Base-by-base conservation (phyloP, 2,113 vertebrate species). In the Brachyhypopomus gauderio region DNA sequence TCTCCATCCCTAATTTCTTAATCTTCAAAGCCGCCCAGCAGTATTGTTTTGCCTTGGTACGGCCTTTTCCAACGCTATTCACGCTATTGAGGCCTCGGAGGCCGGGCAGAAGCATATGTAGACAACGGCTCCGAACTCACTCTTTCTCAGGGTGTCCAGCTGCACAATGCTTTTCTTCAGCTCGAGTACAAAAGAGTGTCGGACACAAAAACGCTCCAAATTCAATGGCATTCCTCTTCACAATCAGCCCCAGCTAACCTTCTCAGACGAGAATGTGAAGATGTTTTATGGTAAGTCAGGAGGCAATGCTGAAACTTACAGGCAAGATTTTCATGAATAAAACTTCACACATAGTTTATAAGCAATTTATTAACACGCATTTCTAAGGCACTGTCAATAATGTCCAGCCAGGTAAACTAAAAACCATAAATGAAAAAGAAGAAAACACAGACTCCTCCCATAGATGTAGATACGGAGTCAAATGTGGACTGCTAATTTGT, bases 221-320 rank as follows among this genome's bases (percentile, higher is more conserved):
- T 92, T 94, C 89, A 93, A 93, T 92, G 91, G 89, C 92, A 93
- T 92, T 93, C 91, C 91, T 88, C 72, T 80, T 82, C 87, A 90
- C 90, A 93, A 93, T 92, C 81, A 70, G 84, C 78, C 82, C 87
- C 82, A 77, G 59, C 84, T 83, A 81, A 75, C 78, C 45, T 76
- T 56, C 59, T 69, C 30, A 80, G 27, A 73, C 74, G 41, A 30
- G 45, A 72, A 41, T 41, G 79, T 74, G 83, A 17, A 41, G 78
- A 87, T 86, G 72, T 85, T 85, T 87, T 74, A 36, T 66, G 76
- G 84, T 89, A 72, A 83, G 69, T 75, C 74, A 80, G 52, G 62
- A 86, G 78, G 3, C 27, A 80, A 78, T 76, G 83, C 80, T 85
- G 73, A 87, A 67, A 75, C 16, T 45, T 75, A 25, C 9, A 23